Evolutionary conservation across 2,888 invertebrate genomes (phyloP).

Genomic region (Drosophila stalkeri): DNA sequence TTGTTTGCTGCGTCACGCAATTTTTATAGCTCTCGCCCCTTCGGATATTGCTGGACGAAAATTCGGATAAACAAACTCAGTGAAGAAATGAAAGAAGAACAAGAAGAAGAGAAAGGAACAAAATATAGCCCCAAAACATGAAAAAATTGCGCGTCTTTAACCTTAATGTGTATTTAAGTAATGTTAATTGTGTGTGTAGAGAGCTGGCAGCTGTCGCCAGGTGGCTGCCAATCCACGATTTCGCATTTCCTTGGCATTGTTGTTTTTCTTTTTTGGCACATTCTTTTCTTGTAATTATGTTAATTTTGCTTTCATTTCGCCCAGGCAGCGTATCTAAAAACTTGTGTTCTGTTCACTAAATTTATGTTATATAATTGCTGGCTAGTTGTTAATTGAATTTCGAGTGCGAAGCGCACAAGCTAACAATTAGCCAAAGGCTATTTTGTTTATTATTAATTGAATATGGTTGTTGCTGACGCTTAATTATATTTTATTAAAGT

Average conservation of each 20-base stretch:
- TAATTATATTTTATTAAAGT: not conserved
- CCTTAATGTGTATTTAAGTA: constrained; percentile 83
- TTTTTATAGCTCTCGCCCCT: constrained; percentile 52
- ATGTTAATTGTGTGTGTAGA: constrained; percentile 75
- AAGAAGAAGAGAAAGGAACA: not conserved
- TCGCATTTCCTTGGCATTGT: constrained; percentile 8
- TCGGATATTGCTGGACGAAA: constrained; percentile 19
- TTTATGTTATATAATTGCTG: constrained; percentile 58
- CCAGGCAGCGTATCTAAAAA: constrained; percentile 60
- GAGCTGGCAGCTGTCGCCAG: constrained; percentile 62
- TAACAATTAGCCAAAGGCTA: constrained; percentile 43
- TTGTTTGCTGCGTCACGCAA: constrained; percentile 79
- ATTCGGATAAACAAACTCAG: constrained; percentile 66
- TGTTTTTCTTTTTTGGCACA: constrained; percentile 53
- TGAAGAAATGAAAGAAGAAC: constrained; percentile 11
- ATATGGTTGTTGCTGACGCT: not conserved
- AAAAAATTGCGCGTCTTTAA: constrained; percentile 76
- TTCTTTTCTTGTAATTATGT: constrained; percentile 55
- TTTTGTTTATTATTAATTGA: constrained; percentile 19
- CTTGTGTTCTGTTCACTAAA: constrained; percentile 21
- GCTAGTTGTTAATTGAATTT: constrained; percentile 69
- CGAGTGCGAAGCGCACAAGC: constrained; percentile 36
- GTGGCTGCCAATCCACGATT: constrained; percentile 19
- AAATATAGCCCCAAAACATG: constrained; percentile 77
- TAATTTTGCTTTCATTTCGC: constrained; percentile 36